A percentile compares a stretch with the other conserved stretches of the same genome.
Evolutionary conservation across 2,888 invertebrate species (phyloP).

Genomic region (Neelides folsomi): DNA sequence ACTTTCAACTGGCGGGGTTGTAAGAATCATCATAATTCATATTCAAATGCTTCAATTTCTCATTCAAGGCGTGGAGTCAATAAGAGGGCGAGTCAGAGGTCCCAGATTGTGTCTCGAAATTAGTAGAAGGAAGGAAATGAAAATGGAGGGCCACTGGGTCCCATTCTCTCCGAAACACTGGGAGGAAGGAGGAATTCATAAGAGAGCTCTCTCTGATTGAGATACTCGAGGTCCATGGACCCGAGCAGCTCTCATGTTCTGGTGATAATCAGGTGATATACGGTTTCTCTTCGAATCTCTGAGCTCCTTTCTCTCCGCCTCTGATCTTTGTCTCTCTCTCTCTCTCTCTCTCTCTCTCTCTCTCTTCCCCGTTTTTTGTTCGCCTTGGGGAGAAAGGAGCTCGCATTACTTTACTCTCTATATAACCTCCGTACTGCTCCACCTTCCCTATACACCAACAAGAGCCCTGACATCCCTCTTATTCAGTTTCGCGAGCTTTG

Average conservation of each 20-base stretch:
- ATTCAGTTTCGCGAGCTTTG: constrained; percentile 7
- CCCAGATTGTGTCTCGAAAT: not conserved
- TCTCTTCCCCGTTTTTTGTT: constrained; percentile 13
- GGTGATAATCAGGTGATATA: constrained; percentile 27
- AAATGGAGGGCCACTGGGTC: constrained; percentile 2
- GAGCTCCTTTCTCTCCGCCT: constrained; percentile 13
- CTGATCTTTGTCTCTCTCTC: constrained; percentile 16
- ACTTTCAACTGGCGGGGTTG: not conserved
- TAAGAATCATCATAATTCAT: constrained; percentile 8
- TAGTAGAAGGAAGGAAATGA: constrained; percentile 2
- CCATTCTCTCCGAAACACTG: not conserved
- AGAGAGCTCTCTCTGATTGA: not conserved
- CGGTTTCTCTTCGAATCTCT: constrained; percentile 12
- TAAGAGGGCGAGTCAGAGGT: not conserved
- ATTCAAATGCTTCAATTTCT: constrained; percentile 9
- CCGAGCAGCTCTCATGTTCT: constrained; percentile 17
- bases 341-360: constrained; percentile 1
- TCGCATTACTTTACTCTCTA: too few species aligned
- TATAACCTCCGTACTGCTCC: too few species aligned
- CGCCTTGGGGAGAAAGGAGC: constrained; percentile 16
- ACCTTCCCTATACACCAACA: too few species aligned
- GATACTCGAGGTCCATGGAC: too few species aligned
- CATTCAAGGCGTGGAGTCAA: constrained; percentile 2
- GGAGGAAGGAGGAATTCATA: constrained; percentile 4
- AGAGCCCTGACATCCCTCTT: not conserved